phyloP scores from a whole-genome alignment of 92 coral and sea anemone genomes.

The Zoanthus solanderi region DNA sequence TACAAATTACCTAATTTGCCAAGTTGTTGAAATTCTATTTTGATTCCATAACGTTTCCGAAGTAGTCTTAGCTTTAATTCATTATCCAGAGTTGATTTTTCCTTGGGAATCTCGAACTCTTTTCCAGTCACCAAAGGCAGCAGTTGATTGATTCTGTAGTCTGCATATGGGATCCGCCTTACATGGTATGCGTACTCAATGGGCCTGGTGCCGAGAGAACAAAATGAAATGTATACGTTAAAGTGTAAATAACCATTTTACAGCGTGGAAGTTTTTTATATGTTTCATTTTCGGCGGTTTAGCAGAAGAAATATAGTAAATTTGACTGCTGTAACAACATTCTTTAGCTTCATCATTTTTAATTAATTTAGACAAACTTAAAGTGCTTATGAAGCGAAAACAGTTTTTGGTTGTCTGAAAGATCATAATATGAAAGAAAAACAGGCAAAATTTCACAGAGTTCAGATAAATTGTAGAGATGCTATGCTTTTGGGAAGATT shows the following conservation, averaged over 20 bases:
- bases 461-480: too few species aligned
- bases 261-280: too few species aligned
- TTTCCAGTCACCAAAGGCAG: conserved; percentile 72
- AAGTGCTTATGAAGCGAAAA: too few species aligned
- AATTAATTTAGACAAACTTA: too few species aligned
- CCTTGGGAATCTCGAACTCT: conserved; percentile 41
- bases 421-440: too few species aligned
- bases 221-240: background rate
- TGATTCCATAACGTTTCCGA: conserved; percentile 95
- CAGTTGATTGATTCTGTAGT: conserved; percentile 89
- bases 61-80: conserved; percentile 69
- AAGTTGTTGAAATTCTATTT: conserved; percentile 90
- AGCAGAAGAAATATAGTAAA: too few species aligned
- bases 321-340: too few species aligned
- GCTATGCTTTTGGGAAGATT: too few species aligned
- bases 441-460: too few species aligned
- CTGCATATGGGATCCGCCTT: conserved; percentile 91
- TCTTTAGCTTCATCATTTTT: too few species aligned
- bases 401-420: too few species aligned
- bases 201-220: conserved; percentile 57
- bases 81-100: background rate
- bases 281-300: too few species aligned
- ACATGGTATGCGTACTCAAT: conserved; percentile 92
- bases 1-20: conserved; percentile 81
- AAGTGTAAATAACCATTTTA: background rate